A percentile compares a stretch with the other conserved stretches of the same genome.
Evolutionary conservation across 1,140 invertebrate genomes (phyloP).

Genomic region (Platyscapa corneri): DNA sequence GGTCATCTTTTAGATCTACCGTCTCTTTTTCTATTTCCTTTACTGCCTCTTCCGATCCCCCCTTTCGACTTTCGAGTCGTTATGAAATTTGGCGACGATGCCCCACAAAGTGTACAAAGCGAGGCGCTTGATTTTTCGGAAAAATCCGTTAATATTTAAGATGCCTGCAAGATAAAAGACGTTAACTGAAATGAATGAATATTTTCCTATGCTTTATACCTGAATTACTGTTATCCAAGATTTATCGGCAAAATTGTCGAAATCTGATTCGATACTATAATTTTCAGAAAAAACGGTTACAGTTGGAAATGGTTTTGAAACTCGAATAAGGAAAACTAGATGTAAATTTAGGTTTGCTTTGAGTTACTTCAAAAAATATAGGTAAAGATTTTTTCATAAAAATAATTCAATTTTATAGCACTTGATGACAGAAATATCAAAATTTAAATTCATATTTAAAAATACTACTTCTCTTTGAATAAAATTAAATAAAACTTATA

Average conservation of each 20-base stretch:
- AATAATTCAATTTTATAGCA: too few species aligned
- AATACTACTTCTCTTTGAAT: too few species aligned
- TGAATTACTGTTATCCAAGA: neutral
- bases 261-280: neutral
- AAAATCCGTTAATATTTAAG: conserved; percentile 49
- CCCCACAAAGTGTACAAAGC: neutral
- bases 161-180: neutral
- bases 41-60: neutral
- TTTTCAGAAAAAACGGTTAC: neutral
- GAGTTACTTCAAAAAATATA: too few species aligned
- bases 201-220: conserved; percentile 21
- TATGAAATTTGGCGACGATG: neutral
- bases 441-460: too few species aligned
- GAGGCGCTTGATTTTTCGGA: conserved; percentile 30
- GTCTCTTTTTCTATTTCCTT: neutral
- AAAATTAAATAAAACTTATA: too few species aligned
- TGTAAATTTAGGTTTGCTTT: neutral
- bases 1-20: conserved; percentile 49
- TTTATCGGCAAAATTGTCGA: neutral
- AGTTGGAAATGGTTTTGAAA: neutral
- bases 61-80: conserved; percentile 29
- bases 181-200: neutral
- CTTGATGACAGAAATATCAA: too few species aligned
- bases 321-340: neutral
- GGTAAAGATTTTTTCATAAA: too few species aligned